These are phyloP conservation scores for Nemapogon koenigi DNA, from an alignment of 2,888 invertebrate species.

Conservation along the genomic window DNA sequence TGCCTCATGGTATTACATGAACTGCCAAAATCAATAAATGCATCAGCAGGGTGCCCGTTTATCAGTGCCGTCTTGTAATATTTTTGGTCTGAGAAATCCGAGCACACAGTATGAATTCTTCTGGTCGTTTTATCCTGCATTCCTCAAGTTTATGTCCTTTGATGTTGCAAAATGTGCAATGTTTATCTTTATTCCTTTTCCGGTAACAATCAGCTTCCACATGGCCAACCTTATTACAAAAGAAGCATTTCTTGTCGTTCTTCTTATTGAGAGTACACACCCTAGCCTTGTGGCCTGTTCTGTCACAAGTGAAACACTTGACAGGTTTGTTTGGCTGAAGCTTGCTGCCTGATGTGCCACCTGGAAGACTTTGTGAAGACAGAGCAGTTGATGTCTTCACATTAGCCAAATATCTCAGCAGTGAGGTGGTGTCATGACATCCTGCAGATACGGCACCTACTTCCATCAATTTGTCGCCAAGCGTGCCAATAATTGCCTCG, in stretches of 20 bases:
- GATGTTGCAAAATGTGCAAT: slow-evolving; percentile 9
- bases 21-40: slow-evolving; percentile 16
- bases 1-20: slow-evolving; percentile 8
- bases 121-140: slow-evolving; percentile 7
- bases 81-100: slow-evolving; percentile 4
- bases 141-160: slow-evolving; percentile 11
- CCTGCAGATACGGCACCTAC: slow-evolving; percentile 14
- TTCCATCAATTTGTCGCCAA: slow-evolving; percentile 12
- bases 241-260: background rate
- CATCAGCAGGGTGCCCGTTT: slow-evolving; percentile 8
- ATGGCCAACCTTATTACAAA: slow-evolving; percentile 10
- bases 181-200: slow-evolving; percentile 6
- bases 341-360: background rate
- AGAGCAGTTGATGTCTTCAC: slow-evolving; percentile 4
- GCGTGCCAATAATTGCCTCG: slow-evolving; percentile 14
- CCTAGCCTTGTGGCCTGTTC: slow-evolving; percentile 12
- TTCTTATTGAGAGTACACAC: background rate
- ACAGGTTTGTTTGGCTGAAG: background rate
- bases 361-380: background rate
- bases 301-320: slow-evolving; percentile 12
- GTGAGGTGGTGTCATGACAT: slow-evolving; percentile 10
- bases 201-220: slow-evolving; percentile 9
- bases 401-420: slow-evolving; percentile 12
- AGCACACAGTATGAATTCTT: slow-evolving; percentile 7
- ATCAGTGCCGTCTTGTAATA: slow-evolving; percentile 13